These are phyloP conservation scores for Gorsachius goisagi DNA, from an alignment of 2,113 vertebrate species.

Conservation along the genomic window DNA sequence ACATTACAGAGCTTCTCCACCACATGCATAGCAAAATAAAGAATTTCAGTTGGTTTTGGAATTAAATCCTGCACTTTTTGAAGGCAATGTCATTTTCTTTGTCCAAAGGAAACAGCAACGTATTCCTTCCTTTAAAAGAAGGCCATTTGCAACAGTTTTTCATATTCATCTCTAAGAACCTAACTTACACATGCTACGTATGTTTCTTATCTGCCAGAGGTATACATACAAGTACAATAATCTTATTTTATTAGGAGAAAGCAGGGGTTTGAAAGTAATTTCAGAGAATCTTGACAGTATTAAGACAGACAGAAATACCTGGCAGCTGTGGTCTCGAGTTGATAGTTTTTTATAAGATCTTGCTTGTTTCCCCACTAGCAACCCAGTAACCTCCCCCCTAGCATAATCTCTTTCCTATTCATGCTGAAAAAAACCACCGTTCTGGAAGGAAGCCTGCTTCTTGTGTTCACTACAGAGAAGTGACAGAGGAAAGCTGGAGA, in stretches of 20 bases:
- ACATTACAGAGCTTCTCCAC: background rate
- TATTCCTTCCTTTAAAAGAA: background rate
- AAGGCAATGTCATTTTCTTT: background rate
- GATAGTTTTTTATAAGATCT: background rate
- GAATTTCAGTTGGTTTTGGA: background rate
- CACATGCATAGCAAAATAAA: background rate
- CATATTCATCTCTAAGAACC: background rate
- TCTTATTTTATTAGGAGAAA: background rate
- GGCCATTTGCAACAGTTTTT: background rate
- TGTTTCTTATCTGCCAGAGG: background rate
- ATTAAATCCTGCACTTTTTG: background rate
- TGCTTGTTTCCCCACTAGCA: background rate
- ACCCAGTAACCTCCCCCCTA: background rate
- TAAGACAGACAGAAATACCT: background rate
- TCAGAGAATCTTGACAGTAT: background rate
- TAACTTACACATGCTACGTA: background rate
- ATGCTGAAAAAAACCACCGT: background rate
- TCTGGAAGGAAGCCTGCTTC: background rate
- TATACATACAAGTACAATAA: background rate
- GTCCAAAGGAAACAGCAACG: background rate
- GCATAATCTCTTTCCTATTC: background rate
- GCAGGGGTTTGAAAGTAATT: background rate
- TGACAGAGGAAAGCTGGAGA: background rate
- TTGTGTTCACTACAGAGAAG: background rate
- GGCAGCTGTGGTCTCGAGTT: background rate